Conservation (phyloP, 2,113 vertebrate species). For the Phalacrocorax brasilianus region DNA sequence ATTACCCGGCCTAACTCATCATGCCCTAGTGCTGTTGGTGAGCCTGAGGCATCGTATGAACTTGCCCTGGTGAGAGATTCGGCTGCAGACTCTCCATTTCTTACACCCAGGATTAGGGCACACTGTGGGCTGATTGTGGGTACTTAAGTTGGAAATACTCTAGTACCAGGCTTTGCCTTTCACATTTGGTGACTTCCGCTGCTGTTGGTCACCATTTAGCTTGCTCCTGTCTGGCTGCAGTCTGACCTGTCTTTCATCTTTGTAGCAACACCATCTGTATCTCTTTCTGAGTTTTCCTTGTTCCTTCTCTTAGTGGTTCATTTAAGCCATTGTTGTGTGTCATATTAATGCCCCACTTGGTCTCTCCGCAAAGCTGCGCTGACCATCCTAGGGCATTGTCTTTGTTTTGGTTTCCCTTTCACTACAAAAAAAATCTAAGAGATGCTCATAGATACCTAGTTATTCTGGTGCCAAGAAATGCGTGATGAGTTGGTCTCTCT, state of each 20-base stretch:
- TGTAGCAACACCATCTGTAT: not conserved
- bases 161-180: not conserved
- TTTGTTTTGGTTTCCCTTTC: not conserved
- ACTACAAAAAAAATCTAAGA: not conserved
- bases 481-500: not conserved
- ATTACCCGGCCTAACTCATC: not conserved
- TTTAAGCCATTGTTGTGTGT: not conserved
- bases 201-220: not conserved
- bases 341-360: not conserved
- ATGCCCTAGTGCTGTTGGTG: not conserved
- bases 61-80: not conserved
- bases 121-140: not conserved
- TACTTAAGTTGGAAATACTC: not conserved
- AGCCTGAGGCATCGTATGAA: not conserved
- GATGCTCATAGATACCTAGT: not conserved
- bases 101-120: not conserved
- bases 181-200: rapidly evolving
- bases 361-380: not conserved
- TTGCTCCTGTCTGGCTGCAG: not conserved
- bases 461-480: not conserved
- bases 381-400: not conserved
- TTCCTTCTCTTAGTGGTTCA: not conserved
- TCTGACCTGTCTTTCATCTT: not conserved
- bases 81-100: not conserved
- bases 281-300: not conserved